Conservation (phyloP, 2,888 invertebrate genomes). For the Caenorhabditis afra region DNA sequence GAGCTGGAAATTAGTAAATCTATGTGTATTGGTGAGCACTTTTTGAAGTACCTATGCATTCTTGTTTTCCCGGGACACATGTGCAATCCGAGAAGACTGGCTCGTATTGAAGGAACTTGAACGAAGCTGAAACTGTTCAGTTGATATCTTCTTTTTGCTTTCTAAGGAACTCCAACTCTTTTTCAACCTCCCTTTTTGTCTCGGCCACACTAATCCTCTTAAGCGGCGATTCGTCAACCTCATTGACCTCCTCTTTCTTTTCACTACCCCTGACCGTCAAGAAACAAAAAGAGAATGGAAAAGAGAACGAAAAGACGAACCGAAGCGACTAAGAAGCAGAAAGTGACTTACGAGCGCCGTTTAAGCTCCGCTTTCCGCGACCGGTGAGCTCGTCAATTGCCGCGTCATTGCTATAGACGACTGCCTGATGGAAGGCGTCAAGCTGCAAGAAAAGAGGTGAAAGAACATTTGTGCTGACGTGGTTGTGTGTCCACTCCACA, state of each 20-base stretch:
- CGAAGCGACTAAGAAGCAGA: background rate
- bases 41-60: slow-evolving; percentile 61
- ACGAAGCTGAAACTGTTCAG: slow-evolving; percentile 67
- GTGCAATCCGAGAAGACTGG: slow-evolving; percentile 78
- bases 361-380: slow-evolving; percentile 45
- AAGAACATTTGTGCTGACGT: background rate
- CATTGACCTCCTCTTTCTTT: slow-evolving; percentile 31
- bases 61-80: slow-evolving; percentile 63
- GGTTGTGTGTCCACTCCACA: slow-evolving; percentile 4
- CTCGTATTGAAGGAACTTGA: slow-evolving; percentile 78
- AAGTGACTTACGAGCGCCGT: slow-evolving; percentile 36
- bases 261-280: too few relatives aligned
- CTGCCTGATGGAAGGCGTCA: slow-evolving; percentile 79
- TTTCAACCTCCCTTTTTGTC: background rate
- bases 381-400: slow-evolving; percentile 50
- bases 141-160: background rate
- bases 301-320: slow-evolving; percentile 11
- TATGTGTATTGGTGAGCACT: background rate
- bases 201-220: slow-evolving; percentile 21
- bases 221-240: slow-evolving; percentile 33
- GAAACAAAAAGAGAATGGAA: slow-evolving; percentile 4
- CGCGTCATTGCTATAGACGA: slow-evolving; percentile 77
- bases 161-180: background rate
- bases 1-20: slow-evolving; percentile 24
- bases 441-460: slow-evolving; percentile 61